Evolutionary conservation across 2,113 vertebrate species (phyloP).

Genomic region (Tinamus guttatus): DNA sequence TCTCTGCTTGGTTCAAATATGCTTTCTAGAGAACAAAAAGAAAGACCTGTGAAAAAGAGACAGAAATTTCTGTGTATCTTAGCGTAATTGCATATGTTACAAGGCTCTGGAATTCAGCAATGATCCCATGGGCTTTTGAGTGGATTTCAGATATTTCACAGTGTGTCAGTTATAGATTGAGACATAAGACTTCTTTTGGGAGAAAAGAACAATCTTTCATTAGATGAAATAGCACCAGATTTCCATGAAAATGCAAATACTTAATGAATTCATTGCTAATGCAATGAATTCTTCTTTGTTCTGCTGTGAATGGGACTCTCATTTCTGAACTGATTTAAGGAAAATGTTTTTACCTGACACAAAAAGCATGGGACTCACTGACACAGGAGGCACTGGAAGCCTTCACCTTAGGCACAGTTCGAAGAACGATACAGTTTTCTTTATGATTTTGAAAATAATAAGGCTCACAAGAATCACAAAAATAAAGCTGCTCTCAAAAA

Average conservation of each 20-base stretch:
- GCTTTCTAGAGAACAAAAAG: background rate
- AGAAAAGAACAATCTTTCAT: conserved; percentile 29
- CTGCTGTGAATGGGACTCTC: background rate
- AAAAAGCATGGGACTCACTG: background rate
- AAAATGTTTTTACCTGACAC: fast-evolving
- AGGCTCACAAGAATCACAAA: background rate
- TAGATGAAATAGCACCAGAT: conserved; percentile 50
- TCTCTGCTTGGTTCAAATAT: conserved; percentile 29
- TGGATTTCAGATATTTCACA: conserved; percentile 62
- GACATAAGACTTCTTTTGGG: conserved; percentile 52
- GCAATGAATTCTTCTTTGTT: conserved; percentile 7
- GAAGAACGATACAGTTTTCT: background rate
- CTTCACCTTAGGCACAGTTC: background rate
- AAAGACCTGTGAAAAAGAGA: background rate
- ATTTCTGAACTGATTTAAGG: background rate
- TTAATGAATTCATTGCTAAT: conserved; percentile 11
- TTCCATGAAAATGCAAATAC: conserved; percentile 56
- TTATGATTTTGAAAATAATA: background rate
- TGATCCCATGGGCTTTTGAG: conserved; percentile 47
- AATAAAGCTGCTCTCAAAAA: background rate
- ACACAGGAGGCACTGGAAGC: background rate
- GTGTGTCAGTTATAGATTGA: conserved; percentile 59
- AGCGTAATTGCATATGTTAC: conserved; percentile 42
- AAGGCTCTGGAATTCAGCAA: conserved; percentile 52
- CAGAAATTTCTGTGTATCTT: conserved; percentile 36